Base-by-base conservation (phyloP, 2,888 invertebrate genomes). In the Clostera curtula region DNA sequence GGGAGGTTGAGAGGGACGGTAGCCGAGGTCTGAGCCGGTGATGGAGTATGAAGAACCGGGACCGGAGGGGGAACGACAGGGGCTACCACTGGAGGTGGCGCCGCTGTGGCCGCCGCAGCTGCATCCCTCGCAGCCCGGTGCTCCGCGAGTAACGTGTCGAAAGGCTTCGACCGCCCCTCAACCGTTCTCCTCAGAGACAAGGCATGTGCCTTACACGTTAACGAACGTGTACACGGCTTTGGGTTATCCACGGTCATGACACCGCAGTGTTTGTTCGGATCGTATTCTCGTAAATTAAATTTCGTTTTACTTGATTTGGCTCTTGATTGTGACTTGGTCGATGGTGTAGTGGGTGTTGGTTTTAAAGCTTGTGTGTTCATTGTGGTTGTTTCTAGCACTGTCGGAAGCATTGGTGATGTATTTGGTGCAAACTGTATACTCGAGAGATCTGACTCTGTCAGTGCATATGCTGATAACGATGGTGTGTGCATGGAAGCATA, bases 211-310 rank as follows among this genome's bases (percentile, higher is more conserved):
- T 88, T 89, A 53, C 88, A 90, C 20, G 93, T 93, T 29, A 93
- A 85, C 10, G 93, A 93, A 34, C 93, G 82, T 25, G 93, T 92
- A 65, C 94, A 94, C 0, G 91, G 92, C 50, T 89, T 89, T 3
- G 85, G 84, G 37, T 86, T 88, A 41, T 90, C 91, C 2, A 85
- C 87, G 28, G 86, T 88, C 46, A 88, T 72, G 8, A 93, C 93
- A 2, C 94, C 95, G 65, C 94, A 94, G 61, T 94, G 94, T 44
- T 90, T 88, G 61, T 94, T 90, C 9, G 93, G 90, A 67, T 94
- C 92, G 71, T 91, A 94, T 59, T 92, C 91, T 34, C 92, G 84
- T 38, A 86, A 79, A 43, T 71, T 74, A 46, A 76, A 74, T 50
- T 83, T 84, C 32, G 73, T 68, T 51, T 82, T 83, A 51, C 65